Evolutionary conservation across 2,888 invertebrate species (phyloP), one percentile per base, ranked within the genome.

Genomic region (Callyntrura guangdongensis): DNA sequence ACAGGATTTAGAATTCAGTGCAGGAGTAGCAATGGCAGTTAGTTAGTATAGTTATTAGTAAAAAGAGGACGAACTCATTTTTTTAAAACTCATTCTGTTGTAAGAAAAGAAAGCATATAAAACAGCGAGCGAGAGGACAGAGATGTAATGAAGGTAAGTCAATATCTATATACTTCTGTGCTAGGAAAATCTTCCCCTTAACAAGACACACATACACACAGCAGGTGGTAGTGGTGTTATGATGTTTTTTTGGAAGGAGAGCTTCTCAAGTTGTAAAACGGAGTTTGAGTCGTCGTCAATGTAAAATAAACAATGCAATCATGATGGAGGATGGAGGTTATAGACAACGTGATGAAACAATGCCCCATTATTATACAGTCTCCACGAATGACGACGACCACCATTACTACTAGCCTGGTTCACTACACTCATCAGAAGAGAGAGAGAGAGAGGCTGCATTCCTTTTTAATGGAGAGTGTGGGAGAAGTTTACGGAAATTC

Each of bases 401-500:
- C 17, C 17, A 17, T n/a, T 59, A 59, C 53, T 53, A 53, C 11
- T 53, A 53, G 11, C 14, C 53, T 53, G 53, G 14, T 53, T 11
- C 53, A 14, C 25, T 27, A 12, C 27, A 9, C 14, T 11, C n/a
- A n/a, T n/a, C n/a, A n/a, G n/a, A n/a, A n/a, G n/a, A n/a, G n/a
- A n/a, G n/a, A n/a, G n/a, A n/a, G n/a, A n/a, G n/a, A n/a, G n/a
- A n/a, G n/a, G 6, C 14, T 69, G 17, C 69, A 69, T 69, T 69
- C 69, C 69, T 45, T 69, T 69, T 69, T 69, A 67, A 69, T 69
- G 69, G 69, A 45, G 27, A 69, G 69, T 69, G 69, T 69, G 69
- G 69, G 69, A 69, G 69, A 69, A 69, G 69, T 45, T 69, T 17
- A 69, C 69, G 69, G 69, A 69, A 69, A 69, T 69, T 69, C 69